Evolutionary conservation across 2,113 vertebrate genomes (phyloP).

Genomic region (Pseudopipra pipra): DNA sequence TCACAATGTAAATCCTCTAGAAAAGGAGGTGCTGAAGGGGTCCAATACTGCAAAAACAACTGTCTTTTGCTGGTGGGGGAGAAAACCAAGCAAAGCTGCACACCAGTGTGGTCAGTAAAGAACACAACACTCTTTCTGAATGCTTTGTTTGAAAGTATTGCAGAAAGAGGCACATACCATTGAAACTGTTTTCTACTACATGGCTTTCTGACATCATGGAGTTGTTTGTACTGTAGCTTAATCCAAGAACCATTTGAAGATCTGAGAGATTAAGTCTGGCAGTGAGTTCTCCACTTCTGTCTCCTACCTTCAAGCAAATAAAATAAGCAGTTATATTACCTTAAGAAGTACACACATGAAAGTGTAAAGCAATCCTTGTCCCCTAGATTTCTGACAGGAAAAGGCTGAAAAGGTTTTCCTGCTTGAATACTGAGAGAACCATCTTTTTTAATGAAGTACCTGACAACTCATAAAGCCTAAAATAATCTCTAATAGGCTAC

Average conservation of each 20-base stretch:
- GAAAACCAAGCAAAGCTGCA: not conserved
- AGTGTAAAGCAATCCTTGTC: not conserved
- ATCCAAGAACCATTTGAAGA: slow-evolving; percentile 90
- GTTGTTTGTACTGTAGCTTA: slow-evolving; percentile 91
- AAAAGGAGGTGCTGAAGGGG: not conserved
- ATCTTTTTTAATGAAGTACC: not conserved
- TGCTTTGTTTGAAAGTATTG: not conserved
- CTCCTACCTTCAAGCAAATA: slow-evolving; percentile 79
- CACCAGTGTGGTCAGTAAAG: not conserved
- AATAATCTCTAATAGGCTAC: not conserved
- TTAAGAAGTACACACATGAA: not conserved
- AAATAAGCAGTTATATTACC: not conserved
- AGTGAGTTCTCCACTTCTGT: slow-evolving; percentile 92
- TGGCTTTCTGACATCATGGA: slow-evolving; percentile 87
- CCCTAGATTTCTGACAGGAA: not conserved
- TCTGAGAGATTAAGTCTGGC: slow-evolving; percentile 94
- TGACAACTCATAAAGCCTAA: not conserved
- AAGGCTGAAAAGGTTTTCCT: not conserved
- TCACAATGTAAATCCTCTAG: not conserved
- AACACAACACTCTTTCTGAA: not conserved
- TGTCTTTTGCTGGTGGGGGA: accelerated
- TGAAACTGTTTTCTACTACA: slow-evolving; percentile 73
- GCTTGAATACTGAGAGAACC: not conserved
- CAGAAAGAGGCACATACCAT: slow-evolving; percentile 72
- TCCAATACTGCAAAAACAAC: not conserved